Evolutionary conservation across 2,888 invertebrate species (phyloP), one percentile per base, ranked within the genome.

Genomic region (Heteropelma amictum): DNA sequence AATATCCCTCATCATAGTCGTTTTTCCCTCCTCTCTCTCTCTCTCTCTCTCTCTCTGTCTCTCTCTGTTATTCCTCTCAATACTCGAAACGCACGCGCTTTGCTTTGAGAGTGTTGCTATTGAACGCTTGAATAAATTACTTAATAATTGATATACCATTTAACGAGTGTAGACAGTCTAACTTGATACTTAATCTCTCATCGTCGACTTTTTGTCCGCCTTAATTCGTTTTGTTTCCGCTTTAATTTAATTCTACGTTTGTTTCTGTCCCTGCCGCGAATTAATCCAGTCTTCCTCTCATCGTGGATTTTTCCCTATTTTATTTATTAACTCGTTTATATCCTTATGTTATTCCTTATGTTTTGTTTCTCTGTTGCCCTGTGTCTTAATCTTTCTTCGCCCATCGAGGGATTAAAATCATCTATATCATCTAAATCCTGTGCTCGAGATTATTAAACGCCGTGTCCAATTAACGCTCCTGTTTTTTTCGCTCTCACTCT

Each of bases 41-140:
- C 23, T 35, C 4, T 38, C 28, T 45, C 10, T 4, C 14, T 51
- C 40, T 40, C 40, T 19, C 30, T 28, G 4, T 23, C 45, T 8
- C 40, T 17, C 17, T 12, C 1, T 49, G 14, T 14, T 12, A 26
- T 80, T 60, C 79, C 19, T 68, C 47, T 84, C 79, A 82, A 82
- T 84, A 86, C 78, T 80, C 76, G 72, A 77, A 71, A 77, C 69
- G 45, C 33, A 26, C 73, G 80, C 81, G 77, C 65, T 80, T 85
- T 84, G 84, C 79, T 78, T 81, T 83, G 77, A 82, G 64, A 56
- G 35, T 72, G 58, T 65, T 28, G n/a, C 35, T 58, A 14, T 63
- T 45, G 83, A 81, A 81, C 76, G 61, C 64, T 79, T 84, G 84
- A 85, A 83, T 83, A 81, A 84, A 84, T 85, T 80, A 79, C 49